phyloP scores from a whole-genome alignment of 2,113 vertebrate genomes.

The Astatotilapia flaviijosephi region DNA sequence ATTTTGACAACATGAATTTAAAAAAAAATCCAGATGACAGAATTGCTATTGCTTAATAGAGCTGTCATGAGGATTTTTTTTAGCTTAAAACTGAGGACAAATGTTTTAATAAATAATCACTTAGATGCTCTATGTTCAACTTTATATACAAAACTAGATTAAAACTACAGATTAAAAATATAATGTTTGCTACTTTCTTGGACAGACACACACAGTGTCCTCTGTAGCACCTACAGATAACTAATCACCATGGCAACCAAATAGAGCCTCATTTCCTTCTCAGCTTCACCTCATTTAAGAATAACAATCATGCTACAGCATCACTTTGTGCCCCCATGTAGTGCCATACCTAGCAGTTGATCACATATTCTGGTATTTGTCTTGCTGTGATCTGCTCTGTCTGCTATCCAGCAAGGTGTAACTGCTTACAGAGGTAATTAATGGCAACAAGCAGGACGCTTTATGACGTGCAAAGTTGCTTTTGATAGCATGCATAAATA shows the following conservation, averaged over 20 bases:
- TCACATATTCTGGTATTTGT: neutral
- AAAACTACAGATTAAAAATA: neutral
- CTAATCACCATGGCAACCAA: slow-evolving; percentile 49
- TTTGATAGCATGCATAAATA: slow-evolving; percentile 33
- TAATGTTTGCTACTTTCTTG: neutral
- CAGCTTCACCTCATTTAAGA: neutral
- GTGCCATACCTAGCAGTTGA: neutral
- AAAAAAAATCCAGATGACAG: neutral
- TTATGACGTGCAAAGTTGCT: slow-evolving; percentile 14
- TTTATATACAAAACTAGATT: neutral
- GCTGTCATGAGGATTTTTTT: neutral
- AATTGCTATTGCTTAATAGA: neutral
- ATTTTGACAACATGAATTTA: neutral
- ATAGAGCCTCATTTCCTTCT: neutral
- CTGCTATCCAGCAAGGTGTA: slow-evolving; percentile 4
- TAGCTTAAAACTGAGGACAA: neutral
- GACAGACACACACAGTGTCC: neutral
- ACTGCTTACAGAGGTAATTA: slow-evolving; percentile 46
- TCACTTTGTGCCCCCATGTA: neutral
- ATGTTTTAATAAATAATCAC: neutral
- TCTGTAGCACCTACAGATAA: slow-evolving; percentile 7
- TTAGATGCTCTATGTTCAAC: neutral
- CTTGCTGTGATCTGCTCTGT: neutral
- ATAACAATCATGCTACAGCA: neutral
- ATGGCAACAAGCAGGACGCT: slow-evolving; percentile 11